A percentile compares a stretch with the other conserved stretches of the same genome.
Conservation (phyloP, 2,888 invertebrate genomes). For the Anodontia alba region DNA sequence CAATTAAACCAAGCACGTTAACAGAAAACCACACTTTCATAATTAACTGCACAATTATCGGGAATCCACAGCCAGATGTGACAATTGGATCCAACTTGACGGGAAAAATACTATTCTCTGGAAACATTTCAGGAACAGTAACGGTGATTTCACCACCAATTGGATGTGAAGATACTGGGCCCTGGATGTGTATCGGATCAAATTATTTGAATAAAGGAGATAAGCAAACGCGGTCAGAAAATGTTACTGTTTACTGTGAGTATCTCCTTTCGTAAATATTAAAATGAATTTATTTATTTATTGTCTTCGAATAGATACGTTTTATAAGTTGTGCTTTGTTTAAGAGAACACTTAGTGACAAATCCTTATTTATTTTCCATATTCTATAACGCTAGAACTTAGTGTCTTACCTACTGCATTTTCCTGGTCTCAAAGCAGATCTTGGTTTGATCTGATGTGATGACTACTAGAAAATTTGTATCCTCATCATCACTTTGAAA, state of each 20-base stretch:
- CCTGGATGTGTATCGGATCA: neutral
- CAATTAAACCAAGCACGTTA: neutral
- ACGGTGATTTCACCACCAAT: neutral
- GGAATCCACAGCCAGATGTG: neutral
- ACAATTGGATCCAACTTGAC: neutral
- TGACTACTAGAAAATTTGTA: too few species aligned
- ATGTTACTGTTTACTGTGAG: neutral
- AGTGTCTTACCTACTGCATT: too few species aligned
- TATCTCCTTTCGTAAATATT: too few species aligned
- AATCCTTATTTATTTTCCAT: too few species aligned
- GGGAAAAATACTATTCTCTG: neutral
- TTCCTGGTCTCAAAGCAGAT: too few species aligned
- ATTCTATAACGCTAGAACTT: too few species aligned
- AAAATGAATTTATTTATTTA: too few species aligned
- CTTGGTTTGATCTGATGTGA: too few species aligned
- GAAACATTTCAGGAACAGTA: neutral
- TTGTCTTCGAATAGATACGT: too few species aligned
- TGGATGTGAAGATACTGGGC: neutral
- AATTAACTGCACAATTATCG: neutral
- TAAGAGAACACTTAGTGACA: too few species aligned
- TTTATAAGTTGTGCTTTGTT: too few species aligned
- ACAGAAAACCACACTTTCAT: neutral
- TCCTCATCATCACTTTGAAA: too few species aligned
- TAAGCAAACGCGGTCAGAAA: neutral
- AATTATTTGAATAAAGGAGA: neutral